Evolutionary conservation across 2,797 vertebrate genomes (phyloP).

Genomic region (Alosa sapidissima): DNA sequence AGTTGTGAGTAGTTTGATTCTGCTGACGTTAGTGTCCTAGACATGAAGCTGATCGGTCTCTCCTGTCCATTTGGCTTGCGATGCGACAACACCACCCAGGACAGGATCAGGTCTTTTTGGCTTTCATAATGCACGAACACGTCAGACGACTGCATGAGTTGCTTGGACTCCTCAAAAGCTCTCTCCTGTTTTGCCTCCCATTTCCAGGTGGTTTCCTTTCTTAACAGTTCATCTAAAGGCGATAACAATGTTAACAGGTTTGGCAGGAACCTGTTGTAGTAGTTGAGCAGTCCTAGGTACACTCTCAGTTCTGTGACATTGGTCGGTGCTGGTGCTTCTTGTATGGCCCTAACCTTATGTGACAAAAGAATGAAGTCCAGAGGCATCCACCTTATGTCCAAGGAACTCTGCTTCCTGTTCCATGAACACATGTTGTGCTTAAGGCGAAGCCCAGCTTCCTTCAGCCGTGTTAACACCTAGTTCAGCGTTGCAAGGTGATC

Average conservation of each 20-base stretch:
- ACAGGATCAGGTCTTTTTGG: background rate
- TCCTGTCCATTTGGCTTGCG: conserved; percentile 41
- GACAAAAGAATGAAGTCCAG: too few species aligned
- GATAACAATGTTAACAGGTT: conserved; percentile 30
- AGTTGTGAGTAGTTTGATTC: conserved; percentile 49
- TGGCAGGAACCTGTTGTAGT: conserved; percentile 31
- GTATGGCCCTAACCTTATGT: too few species aligned
- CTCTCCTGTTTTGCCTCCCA: conserved; percentile 13
- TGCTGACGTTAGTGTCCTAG: conserved; percentile 14
- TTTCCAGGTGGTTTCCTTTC: conserved; percentile 16
- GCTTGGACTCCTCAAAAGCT: conserved; percentile 10
- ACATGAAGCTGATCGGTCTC: conserved; percentile 42
- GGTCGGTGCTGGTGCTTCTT: conserved; percentile 25
- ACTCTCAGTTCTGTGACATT: conserved; percentile 31
- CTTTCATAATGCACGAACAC: background rate
- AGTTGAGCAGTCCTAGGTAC: conserved; percentile 24
- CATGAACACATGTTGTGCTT: too few species aligned
- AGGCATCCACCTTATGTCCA: too few species aligned
- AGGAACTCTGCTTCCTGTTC: too few species aligned
- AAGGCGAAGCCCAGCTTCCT: too few species aligned
- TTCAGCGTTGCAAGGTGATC: conserved; percentile 25
- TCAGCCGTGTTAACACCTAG: too few species aligned
- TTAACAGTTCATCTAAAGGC: conserved; percentile 21
- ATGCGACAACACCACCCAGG: conserved; percentile 38
- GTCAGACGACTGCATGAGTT: background rate